Conservation (phyloP, 2,888 invertebrate species). For the Gari tellinella region DNA sequence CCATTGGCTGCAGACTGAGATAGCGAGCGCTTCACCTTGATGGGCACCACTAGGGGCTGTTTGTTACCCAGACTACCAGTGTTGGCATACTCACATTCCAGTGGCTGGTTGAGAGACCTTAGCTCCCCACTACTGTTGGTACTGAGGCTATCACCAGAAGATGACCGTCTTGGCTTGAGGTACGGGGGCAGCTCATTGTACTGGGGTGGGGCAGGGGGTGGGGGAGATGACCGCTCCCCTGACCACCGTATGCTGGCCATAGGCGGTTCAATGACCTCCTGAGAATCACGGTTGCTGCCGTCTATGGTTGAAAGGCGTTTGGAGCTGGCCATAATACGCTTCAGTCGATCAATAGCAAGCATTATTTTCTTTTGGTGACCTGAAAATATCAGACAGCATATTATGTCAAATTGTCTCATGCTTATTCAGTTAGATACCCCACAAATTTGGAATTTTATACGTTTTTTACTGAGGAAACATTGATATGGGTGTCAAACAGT, state of each 20-base stretch:
- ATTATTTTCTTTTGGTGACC: constrained; percentile 99
- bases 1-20: constrained; percentile 63
- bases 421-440: background rate
- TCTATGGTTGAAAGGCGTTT: constrained; percentile 79
- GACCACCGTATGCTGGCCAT: constrained; percentile 72
- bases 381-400: constrained; percentile 85
- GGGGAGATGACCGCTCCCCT: constrained; percentile 70
- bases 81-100: constrained; percentile 58
- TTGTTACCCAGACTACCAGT: constrained; percentile 66
- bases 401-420: background rate
- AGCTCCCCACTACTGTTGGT: constrained; percentile 69
- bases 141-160: constrained; percentile 77
- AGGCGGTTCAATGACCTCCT: constrained; percentile 75
- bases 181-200: constrained; percentile 64
- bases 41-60: constrained; percentile 84
- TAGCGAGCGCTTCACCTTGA: constrained; percentile 80
- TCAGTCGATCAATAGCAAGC: constrained; percentile 97
- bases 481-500: no score
- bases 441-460: no score
- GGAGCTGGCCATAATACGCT: constrained; percentile 87
- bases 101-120: constrained; percentile 46
- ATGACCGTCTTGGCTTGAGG: constrained; percentile 69
- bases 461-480: no score
- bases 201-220: constrained; percentile 61
- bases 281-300: constrained; percentile 66